Base-by-base conservation (phyloP, 2,797 vertebrate genomes). In the Microtus obscurus region DNA sequence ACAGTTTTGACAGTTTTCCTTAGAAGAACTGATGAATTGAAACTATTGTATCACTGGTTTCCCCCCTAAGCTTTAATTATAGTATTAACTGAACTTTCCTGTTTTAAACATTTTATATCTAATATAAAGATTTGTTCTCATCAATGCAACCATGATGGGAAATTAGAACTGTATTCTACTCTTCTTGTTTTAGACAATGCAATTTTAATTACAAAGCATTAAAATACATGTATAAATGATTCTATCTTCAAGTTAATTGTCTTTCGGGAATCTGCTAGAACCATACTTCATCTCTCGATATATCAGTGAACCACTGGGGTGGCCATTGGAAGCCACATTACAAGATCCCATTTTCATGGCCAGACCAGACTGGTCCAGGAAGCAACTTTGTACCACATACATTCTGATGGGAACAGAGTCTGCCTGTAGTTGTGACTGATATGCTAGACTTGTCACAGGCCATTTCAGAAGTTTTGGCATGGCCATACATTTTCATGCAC, bases 1-100 rank as follows among this genome's bases (percentile, higher is more conserved):
- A 40, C 31, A 23, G 85, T 51, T 74, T 63, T 34, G 5, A 53
- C 76, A 71, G 29, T 78, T 81, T 91, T 87, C 83, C 59, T 79
- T 48, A 48, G 61, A 95, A 91, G 78, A 81, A 61, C 37, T 9
- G 48, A 61, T 82, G 40, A 93, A 86, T 37, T 87, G 67, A 96
- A 94, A 76, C 51, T 87, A 56, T 3, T 19, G 6, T 85, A 79
- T 90, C 71, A 74, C 43, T 76, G 6, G 34, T 79, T 77, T 29
- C 2, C 61, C 61, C 23, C 65, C 31, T 61, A 27, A 92, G 21
- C 78, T 92, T 79, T 79, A 90, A 79, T n/a, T 76, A 17, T 56
- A 71, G 25, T 67, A 79, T 63, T 78, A 73, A 48, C 65, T 74
- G 91, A 87, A 34, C 37, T 43, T 90, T 83, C 12, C 23, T 56